Evolutionary conservation across 2,113 vertebrate species (phyloP), one percentile per base, ranked within the genome.

Genomic region (Cyanoramphus novaezelandiae): DNA sequence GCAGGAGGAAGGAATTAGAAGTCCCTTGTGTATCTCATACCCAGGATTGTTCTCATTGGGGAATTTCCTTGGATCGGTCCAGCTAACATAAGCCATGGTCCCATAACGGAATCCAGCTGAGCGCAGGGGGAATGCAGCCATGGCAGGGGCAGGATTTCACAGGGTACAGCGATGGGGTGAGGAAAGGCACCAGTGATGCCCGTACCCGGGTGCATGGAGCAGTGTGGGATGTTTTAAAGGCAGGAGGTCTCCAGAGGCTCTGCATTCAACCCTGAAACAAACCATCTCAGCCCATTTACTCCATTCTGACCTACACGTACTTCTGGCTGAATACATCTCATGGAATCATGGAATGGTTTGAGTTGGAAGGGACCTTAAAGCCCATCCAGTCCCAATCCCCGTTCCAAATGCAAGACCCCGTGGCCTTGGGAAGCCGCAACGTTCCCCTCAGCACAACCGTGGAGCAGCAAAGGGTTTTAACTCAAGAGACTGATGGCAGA

Each of bases 41-140:
- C 53, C 82, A n/a, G 80, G 80, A 83, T 95, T 77, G 91, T 62
- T 69, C 21, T 35, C 59, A 44, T 10, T 10, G 52, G 53, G 83
- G 10, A 52, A 62, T 39, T 64, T 77, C 52, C 53, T 80, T 50
- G 20, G 39, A 76, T 62, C 82, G 50, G 21, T 28, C 52, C 86
- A 83, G 63, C 83, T 76, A 43, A 43, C 4, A 0, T 7, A 74
- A n/a, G 43, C 39, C 33, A 60, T 0, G 4, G 29, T 25, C 16
- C 62, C 2, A 1, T 8, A 52, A 79, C 13, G 28, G 46, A 44
- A 10, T 67, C n/a, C n/a, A 75, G 41, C 25, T 39, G 44, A 35
- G 24, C 1, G 19, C 1, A 10, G 33, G 31, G 53, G 19, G 21
- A 86, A 53, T 0, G 5, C 7, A 55, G 72, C 29, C 0, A 0